Base-by-base conservation (phyloP, 2,113 vertebrate genomes). In the Regulus satrapa region DNA sequence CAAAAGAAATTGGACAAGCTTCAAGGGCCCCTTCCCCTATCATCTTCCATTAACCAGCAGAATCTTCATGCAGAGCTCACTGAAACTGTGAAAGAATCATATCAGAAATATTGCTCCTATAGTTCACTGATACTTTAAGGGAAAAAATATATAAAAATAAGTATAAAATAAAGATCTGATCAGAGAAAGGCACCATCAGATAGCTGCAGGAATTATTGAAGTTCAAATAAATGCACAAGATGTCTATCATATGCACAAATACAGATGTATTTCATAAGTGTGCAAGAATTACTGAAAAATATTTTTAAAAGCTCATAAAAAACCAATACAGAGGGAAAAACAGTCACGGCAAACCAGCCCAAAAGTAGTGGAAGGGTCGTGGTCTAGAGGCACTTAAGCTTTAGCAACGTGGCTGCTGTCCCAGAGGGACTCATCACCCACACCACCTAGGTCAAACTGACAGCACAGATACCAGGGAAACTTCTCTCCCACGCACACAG, bases 371-470 rank as follows among this genome's bases (percentile, higher is more conserved):
- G 46, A 64, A 46, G 66, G 71, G 51, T 77, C 18, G 38, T 97
- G 97, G 96, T 71, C 96, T 97, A 90, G 98, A 98, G 95, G 94
- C 98, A 23, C 98, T 97, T 97, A 97, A 98, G 94, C 98, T 98
- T 92, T 80, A 97, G 87, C 97, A 94, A 75, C 97, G 97, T 69
- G 98, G 98, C 51, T 96, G 96, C 49, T 91, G 66, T 93, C 97
- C 15, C 98, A 97, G 98, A 98, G 98, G 78, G 97, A 98, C 96
- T 98, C 98, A 62, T 98, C 98, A 87, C 98, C 98, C 19, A 93
- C 97, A 95, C 96, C 98, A 91, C 98, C 97, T n/a, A 98, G 95
- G 93, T 98, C 98, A 94, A 98, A 98, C 98, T 97, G 98, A 88
- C 97, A 96, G 82, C 95, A 71, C 25, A 97, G 87, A 85, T 92